Percentiles rank a stretch among this genome's conserved stretches.
phyloP scores from a whole-genome alignment of 2,888 invertebrate genomes.

The Monochamus alternatus region DNA sequence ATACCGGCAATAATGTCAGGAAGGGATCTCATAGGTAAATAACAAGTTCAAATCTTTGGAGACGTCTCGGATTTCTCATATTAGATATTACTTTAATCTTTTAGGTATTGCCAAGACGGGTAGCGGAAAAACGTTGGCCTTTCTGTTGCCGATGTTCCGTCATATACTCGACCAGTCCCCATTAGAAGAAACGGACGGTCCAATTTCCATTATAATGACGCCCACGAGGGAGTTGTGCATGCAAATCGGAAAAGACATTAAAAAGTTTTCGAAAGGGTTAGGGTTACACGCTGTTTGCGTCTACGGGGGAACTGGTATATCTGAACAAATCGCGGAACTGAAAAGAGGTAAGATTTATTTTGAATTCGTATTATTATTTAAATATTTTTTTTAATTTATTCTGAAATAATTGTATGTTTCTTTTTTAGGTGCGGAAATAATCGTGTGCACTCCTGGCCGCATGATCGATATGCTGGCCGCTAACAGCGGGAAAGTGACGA shows the following conservation, averaged over 20 bases:
- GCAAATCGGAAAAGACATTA: conserved; percentile 98
- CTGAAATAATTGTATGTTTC: no score
- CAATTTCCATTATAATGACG: conserved; percentile 97
- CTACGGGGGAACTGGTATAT: conserved; percentile 98
- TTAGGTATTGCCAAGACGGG: conserved; percentile 97
- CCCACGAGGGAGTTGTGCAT: conserved; percentile 98
- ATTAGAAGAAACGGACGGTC: conserved; percentile 97
- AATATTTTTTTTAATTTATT: no score
- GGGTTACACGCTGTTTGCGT: conserved; percentile 94
- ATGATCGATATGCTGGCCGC: conserved; percentile 99
- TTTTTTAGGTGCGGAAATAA: conserved; percentile 84
- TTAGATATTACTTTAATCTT: background rate
- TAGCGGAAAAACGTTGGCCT: conserved; percentile 98
- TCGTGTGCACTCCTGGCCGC: conserved; percentile 98
- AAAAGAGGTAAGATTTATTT: conserved; percentile 78
- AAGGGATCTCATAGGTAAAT: conserved; percentile 88
- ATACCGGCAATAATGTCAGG: conserved; percentile 98
- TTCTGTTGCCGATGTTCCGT: conserved; percentile 96
- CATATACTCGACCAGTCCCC: conserved; percentile 96
- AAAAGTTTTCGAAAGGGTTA: conserved; percentile 92
- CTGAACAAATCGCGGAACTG: conserved; percentile 93
- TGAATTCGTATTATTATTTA: no score
- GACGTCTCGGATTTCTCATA: no score
- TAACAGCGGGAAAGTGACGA: conserved; percentile 98
- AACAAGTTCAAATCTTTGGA: no score